Percentiles rank a stretch among this genome's conserved stretches.
These are phyloP conservation scores for Helicoverpa zea DNA, from an alignment of 1,140 invertebrate species.

Conservation along the genomic window DNA sequence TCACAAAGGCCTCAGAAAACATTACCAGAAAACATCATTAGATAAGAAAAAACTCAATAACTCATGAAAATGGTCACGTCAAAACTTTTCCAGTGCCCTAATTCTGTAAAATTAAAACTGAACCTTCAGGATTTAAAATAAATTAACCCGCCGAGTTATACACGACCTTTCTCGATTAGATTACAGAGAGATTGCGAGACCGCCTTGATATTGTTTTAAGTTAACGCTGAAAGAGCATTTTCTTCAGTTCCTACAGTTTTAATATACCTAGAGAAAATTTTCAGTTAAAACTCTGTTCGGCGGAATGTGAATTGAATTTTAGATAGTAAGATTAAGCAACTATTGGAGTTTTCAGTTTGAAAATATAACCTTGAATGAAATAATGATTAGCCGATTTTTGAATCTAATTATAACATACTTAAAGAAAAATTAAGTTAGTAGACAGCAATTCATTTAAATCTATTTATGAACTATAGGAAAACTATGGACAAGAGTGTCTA, in stretches of 20 bases:
- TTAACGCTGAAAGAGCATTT: slow-evolving; percentile 7
- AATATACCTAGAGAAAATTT: background rate
- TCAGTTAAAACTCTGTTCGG: background rate
- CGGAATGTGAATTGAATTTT: no score
- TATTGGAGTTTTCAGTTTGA: no score
- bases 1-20: background rate
- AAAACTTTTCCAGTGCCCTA: background rate
- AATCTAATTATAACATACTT: no score
- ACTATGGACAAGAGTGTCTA: no score
- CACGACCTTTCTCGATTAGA: slow-evolving; percentile 23
- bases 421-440: no score
- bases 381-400: no score
- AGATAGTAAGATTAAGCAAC: no score
- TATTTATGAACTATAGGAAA: no score
- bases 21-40: background rate
- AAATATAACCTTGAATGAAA: no score
- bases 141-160: slow-evolving; percentile 32
- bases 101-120: slow-evolving; percentile 11
- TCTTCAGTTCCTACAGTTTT: background rate
- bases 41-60: background rate
- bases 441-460: no score
- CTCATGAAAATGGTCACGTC: background rate
- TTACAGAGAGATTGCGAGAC: slow-evolving; percentile 9
- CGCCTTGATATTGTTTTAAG: slow-evolving; percentile 33
- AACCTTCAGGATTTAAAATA: slow-evolving; percentile 5